These are phyloP conservation scores for Lutjanus erythropterus DNA, from an alignment of 2,113 vertebrate species.

Conservation along the genomic window DNA sequence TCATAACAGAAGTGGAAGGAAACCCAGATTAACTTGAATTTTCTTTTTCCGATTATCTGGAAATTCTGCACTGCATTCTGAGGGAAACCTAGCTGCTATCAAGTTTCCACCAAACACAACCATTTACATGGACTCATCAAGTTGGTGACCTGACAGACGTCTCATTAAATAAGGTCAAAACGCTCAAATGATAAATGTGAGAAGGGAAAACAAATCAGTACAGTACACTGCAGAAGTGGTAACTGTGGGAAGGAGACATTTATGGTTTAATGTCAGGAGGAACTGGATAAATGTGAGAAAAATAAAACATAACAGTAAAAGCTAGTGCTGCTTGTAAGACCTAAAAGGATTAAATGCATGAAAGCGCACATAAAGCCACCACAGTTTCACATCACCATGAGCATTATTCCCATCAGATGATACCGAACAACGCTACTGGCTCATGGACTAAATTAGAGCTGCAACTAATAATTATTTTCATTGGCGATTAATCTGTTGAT, in stretches of 20 bases:
- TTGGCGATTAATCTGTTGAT: no score
- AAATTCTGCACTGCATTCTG: not conserved
- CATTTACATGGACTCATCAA: not conserved
- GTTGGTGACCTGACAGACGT: not conserved
- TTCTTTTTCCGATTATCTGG: not conserved
- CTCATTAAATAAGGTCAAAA: not conserved
- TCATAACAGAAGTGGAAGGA: not conserved
- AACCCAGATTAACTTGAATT: not conserved
- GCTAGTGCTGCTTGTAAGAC: not conserved
- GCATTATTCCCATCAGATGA: no score
- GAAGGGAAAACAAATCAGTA: not conserved
- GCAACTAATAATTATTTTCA: no score
- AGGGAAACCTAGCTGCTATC: no score
- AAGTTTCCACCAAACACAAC: not conserved
- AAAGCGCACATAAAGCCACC: no score
- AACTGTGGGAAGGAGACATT: not conserved
- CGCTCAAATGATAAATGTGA: slow-evolving; percentile 10
- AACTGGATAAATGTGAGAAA: not conserved
- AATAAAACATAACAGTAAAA: not conserved
- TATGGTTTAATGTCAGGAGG: not conserved
- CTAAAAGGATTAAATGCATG: not conserved
- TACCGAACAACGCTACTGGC: no score
- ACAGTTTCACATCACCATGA: no score
- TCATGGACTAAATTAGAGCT: no score
- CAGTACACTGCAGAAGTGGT: not conserved